Evolutionary conservation across 2,797 vertebrate species (phyloP).

Genomic region (Notolabrus celidotus): DNA sequence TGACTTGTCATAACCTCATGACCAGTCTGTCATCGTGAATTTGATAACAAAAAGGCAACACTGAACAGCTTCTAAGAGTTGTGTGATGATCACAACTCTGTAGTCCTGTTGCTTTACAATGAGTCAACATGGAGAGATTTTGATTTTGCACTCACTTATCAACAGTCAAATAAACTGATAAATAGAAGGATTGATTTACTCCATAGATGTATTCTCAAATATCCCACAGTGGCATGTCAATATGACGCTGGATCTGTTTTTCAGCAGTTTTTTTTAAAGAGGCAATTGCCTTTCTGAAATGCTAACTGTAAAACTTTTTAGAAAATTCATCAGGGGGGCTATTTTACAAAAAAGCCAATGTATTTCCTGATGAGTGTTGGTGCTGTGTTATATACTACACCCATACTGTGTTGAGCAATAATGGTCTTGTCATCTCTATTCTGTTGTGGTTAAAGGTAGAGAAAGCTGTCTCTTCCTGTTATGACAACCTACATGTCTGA

Average conservation of each 20-base stretch:
- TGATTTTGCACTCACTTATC: neutral
- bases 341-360: too few relatives aligned
- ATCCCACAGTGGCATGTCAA: neutral
- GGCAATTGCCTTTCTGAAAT: too few relatives aligned
- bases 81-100: neutral
- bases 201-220: neutral
- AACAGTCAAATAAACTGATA: neutral
- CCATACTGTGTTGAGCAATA: too few relatives aligned
- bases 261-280: neutral
- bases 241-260: neutral
- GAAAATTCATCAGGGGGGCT: too few relatives aligned
- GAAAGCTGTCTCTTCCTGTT: too few relatives aligned
- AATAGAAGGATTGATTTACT: neutral
- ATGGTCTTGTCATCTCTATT: too few relatives aligned
- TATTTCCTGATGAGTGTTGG: too few relatives aligned
- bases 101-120: neutral
- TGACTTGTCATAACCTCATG: neutral
- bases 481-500: too few relatives aligned
- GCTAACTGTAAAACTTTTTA: too few relatives aligned
- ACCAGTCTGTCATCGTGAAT: neutral
- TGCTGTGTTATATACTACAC: too few relatives aligned
- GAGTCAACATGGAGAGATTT: neutral
- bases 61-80: neutral
- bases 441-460: too few relatives aligned
- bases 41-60: neutral